Percentiles rank a stretch among this genome's conserved stretches.
Evolutionary conservation across 2,797 vertebrate genomes (phyloP).

Genomic region (Sebastes hubbsi): DNA sequence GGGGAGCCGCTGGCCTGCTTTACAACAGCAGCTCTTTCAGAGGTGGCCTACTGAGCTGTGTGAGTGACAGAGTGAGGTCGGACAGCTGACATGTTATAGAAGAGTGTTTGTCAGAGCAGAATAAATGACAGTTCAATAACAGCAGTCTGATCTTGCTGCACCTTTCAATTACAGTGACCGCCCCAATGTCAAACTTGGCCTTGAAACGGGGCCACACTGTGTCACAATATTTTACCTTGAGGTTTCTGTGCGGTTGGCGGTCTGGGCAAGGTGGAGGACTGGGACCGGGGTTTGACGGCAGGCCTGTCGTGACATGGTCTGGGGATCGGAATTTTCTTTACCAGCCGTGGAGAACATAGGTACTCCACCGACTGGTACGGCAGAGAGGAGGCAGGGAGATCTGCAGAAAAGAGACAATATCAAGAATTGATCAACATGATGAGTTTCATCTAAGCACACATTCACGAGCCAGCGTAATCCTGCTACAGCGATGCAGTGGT

Average conservation of each 20-base stretch:
- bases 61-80: constrained; percentile 64
- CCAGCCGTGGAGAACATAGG: constrained; percentile 68
- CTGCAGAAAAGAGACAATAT: constrained; percentile 57
- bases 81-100: constrained; percentile 27
- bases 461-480: not conserved
- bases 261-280: constrained; percentile 75
- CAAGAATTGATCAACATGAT: constrained; percentile 20
- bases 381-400: constrained; percentile 77
- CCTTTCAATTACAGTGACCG: constrained; percentile 41
- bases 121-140: constrained; percentile 17
- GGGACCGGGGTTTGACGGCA: constrained; percentile 79
- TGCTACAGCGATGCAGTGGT: constrained; percentile 3
- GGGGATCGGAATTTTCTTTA: constrained; percentile 71
- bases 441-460: not conserved
- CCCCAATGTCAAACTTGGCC: not conserved
- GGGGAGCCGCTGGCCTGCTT: constrained; percentile 51
- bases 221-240: constrained; percentile 78
- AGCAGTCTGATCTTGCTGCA: constrained; percentile 13
- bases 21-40: constrained; percentile 11
- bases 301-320: constrained; percentile 81
- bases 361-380: constrained; percentile 83
- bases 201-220: not conserved
- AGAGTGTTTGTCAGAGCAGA: constrained; percentile 35
- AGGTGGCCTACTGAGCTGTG: constrained; percentile 54
- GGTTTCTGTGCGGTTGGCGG: constrained; percentile 85